Conservation (phyloP, 2,797 vertebrate species). For the Tympanoctomys barrerae region DNA sequence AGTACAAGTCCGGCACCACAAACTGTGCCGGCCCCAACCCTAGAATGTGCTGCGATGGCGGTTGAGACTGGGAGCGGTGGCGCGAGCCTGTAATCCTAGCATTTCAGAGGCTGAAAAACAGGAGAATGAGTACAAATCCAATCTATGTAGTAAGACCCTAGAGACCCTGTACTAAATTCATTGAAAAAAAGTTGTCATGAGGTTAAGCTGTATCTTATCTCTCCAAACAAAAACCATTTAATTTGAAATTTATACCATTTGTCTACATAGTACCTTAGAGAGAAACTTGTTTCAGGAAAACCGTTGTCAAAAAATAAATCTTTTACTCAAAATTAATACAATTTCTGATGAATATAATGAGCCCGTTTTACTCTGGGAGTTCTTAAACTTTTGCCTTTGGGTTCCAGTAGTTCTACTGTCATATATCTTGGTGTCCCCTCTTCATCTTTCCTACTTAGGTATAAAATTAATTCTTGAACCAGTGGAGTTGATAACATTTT, state of each 20-base stretch:
- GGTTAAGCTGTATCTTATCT: neutral
- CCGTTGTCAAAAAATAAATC: neutral
- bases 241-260: neutral
- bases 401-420: neutral
- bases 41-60: too few species aligned
- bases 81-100: too few species aligned
- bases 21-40: too few species aligned
- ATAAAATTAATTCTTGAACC: neutral
- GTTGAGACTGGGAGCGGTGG: too few species aligned
- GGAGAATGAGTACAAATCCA: too few species aligned
- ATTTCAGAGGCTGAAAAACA: too few species aligned
- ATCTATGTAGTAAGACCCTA: too few species aligned
- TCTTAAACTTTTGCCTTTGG: slow-evolving; percentile 1
- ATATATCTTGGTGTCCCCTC: neutral
- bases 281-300: neutral
- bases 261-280: neutral
- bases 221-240: neutral
- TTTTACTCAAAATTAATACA: neutral
- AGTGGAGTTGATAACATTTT: neutral
- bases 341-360: neutral
- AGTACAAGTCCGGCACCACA: too few species aligned
- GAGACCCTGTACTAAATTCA: too few species aligned
- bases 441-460: neutral
- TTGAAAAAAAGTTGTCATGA: too few species aligned
- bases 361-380: neutral